Base-by-base conservation (phyloP, 1,140 invertebrate genomes). In the Drosophila ambigua region DNA sequence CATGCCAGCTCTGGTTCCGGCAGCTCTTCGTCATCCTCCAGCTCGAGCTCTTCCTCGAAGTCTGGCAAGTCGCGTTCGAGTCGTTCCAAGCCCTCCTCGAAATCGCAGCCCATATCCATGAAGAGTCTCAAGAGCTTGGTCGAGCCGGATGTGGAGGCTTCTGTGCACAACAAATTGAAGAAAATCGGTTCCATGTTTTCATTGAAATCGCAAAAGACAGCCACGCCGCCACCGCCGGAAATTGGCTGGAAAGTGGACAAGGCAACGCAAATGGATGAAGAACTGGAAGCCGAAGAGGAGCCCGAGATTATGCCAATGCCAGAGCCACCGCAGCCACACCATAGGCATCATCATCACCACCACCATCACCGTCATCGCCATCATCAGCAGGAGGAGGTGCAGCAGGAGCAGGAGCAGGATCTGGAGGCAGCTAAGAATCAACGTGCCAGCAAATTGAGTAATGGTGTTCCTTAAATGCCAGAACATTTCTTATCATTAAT, bases 121-220 rank as follows among this genome's bases (percentile, higher is more conserved):
- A 91, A 91, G 28, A 90, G 89, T 15, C 61, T 75, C 0, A 85
- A 78, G 15, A 90, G 77, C 39, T 72, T 49, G 5, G 75, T 46
- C 7, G 61, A 81, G 4, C 72, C 54, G 28, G 76, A 78, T 64
- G 69, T 75, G 11, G 82, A 75, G 20, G 76, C 77, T 7, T 88
- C 82, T 1, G 87, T 91, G 0, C 90, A 91, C 41, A 77, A 72
- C 5, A 90, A 65, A 11, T 43, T 91, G 0, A 75, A 81, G 24
- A 91, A 91, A 54, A 91, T 91, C 9, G 88, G 87, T 6, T 91
- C 90, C 2, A 79, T 91, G 77, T 91, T 91, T 20, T 91, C 90
- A 1, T 6, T 91, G 0, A 91, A 91, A 35, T 90, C 87, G 0
- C 69, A 72, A 2, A 83, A 66, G 44, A 63, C 79, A 1, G 13